A percentile compares a stretch with the other conserved stretches of the same genome.
phyloP scores from a whole-genome alignment of 2,797 vertebrate genomes.

The Enteromius argenteus region DNA sequence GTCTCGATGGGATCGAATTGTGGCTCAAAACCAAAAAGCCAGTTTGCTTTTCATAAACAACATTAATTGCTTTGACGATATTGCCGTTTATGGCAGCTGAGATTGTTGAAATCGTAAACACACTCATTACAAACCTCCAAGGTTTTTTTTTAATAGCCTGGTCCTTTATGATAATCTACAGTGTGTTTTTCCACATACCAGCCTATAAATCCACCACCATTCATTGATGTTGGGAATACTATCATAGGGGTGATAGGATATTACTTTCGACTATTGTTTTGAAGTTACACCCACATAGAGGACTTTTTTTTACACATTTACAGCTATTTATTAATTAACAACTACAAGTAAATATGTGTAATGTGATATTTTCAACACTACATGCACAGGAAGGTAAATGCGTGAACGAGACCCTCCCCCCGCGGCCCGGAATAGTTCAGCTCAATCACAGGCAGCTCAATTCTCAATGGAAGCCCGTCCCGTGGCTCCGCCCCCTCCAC shows the following conservation, averaged over 20 bases:
- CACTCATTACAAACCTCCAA: slow-evolving; percentile 41
- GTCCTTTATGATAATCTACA: slow-evolving; percentile 33
- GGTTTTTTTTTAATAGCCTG: slow-evolving; percentile 52
- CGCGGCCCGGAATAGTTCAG: slow-evolving; percentile 47
- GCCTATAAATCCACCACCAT: slow-evolving; percentile 16
- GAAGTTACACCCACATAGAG: background rate
- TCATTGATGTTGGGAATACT: slow-evolving; percentile 19
- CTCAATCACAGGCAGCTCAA: slow-evolving; percentile 64
- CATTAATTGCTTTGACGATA: slow-evolving; percentile 51
- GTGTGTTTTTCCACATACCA: slow-evolving; percentile 4
- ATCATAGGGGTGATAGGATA: background rate
- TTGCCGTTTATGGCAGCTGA: slow-evolving; percentile 36
- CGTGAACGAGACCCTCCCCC: slow-evolving; percentile 6
- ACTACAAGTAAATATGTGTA: background rate
- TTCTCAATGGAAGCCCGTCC: slow-evolving; percentile 62
- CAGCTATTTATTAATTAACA: background rate
- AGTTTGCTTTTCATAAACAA: slow-evolving; percentile 29
- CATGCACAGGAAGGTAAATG: background rate
- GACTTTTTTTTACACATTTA: background rate
- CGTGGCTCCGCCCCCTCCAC: slow-evolving; percentile 20
- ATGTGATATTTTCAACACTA: background rate
- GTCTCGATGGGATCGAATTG: background rate
- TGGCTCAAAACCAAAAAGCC: background rate
- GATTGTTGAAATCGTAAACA: slow-evolving; percentile 43
- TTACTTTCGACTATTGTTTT: background rate